Evolutionary conservation across 2,113 vertebrate genomes (phyloP).

Genomic region (Neolamprologus falcicula): DNA sequence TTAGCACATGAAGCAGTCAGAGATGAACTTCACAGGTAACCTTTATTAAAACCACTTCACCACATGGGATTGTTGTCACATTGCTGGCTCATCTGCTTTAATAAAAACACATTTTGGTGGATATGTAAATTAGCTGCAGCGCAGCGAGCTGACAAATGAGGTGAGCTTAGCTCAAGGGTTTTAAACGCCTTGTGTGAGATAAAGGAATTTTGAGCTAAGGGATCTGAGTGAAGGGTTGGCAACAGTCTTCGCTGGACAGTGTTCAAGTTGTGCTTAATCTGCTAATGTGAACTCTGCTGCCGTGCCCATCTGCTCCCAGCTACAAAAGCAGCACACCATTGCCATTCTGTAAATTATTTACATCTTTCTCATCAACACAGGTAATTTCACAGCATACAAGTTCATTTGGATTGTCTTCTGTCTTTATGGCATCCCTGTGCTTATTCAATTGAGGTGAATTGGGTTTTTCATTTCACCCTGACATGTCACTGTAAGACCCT

Average conservation of each 20-base stretch:
- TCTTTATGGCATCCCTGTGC: neutral
- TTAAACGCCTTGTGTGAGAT: slow-evolving; percentile 14
- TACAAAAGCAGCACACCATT: neutral
- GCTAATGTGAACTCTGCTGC: slow-evolving; percentile 18
- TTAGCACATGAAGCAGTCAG: neutral
- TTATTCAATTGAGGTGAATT: neutral
- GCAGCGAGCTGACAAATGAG: neutral
- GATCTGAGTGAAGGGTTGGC: slow-evolving; percentile 11
- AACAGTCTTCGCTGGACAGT: slow-evolving; percentile 8
- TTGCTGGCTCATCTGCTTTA: neutral
- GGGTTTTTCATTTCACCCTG: neutral
- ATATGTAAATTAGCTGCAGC: neutral
- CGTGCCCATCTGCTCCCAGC: slow-evolving; percentile 22
- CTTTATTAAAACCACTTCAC: neutral
- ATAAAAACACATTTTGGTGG: neutral
- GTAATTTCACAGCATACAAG: neutral
- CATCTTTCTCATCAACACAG: neutral
- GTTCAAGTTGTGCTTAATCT: slow-evolving; percentile 34
- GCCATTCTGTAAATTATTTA: neutral
- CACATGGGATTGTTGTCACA: neutral
- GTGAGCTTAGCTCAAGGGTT: neutral
- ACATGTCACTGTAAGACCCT: neutral
- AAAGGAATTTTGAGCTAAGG: slow-evolving; percentile 1
- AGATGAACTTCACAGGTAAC: neutral
- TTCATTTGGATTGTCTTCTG: neutral